Percentiles rank a stretch among this genome's conserved stretches.
Conservation (phyloP, 2,113 vertebrate genomes). For the Hiodon tergisus region DNA sequence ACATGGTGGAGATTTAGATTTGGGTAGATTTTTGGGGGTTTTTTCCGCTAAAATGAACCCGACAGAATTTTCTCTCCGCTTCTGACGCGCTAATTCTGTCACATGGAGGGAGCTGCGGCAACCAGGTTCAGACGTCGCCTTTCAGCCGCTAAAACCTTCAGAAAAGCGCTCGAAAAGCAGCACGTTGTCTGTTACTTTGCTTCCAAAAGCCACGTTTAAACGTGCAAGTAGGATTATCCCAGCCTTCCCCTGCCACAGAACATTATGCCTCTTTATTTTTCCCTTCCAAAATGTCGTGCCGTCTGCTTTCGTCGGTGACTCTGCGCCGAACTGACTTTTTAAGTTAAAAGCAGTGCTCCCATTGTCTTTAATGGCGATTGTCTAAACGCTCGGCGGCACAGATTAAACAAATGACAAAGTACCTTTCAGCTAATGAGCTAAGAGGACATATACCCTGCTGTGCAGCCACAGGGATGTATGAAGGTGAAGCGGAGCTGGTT, state of each 20-base stretch:
- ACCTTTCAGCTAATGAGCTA: neutral
- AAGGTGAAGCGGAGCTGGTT: no score
- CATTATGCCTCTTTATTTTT: slow-evolving; percentile 12
- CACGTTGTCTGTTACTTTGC: slow-evolving; percentile 19
- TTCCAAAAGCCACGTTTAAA: slow-evolving; percentile 25
- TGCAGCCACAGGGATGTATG: no score
- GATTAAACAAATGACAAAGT: neutral
- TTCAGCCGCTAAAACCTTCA: slow-evolving; percentile 30
- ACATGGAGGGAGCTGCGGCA: slow-evolving; percentile 17
- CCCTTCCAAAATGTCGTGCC: neutral
- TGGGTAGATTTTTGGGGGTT: neutral
- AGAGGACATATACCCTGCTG: neutral
- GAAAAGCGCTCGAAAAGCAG: slow-evolving; percentile 30
- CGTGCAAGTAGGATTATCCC: slow-evolving; percentile 20
- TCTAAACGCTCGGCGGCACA: neutral
- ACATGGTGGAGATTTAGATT: slow-evolving; percentile 12
- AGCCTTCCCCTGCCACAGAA: neutral
- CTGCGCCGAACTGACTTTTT: slow-evolving; percentile 22
- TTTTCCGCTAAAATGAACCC: slow-evolving; percentile 34
- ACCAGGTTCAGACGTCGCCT: slow-evolving; percentile 20
- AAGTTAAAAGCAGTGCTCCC: slow-evolving; percentile 26
- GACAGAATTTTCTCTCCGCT: neutral
- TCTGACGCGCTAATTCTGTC: slow-evolving; percentile 12
- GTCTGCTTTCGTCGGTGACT: slow-evolving; percentile 6
- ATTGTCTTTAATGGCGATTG: slow-evolving; percentile 24